Base-by-base conservation (phyloP, 92 coral and sea anemone genomes). In the Zoanthus sociatus region DNA sequence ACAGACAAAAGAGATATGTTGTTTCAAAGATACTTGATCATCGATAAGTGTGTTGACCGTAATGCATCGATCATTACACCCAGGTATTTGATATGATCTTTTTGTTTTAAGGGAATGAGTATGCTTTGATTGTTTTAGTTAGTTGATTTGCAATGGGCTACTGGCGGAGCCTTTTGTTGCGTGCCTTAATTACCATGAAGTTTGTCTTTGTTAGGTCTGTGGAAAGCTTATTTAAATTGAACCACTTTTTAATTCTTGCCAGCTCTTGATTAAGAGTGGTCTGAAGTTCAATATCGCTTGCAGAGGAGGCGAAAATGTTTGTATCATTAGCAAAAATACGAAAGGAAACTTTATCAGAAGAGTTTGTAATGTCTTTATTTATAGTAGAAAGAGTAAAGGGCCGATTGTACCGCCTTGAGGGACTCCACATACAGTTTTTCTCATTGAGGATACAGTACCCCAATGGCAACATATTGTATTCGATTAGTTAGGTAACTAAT, bases 251-350 rank as follows among this genome's bases (percentile, higher is more conserved):
- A 56, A 56, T 56, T 56, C 3, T 56, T 2, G 13, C 63, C 4
- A 47, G 8, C 51, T 56, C 64, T 7, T 56, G 64, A 56, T 56
- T 56, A 1, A 56, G 11, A 7, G 17, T 56, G 17, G 64, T 56
- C 64, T 56, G 64, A 56, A 2, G 64, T 56, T 56, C 64, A 56
- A 56, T 2, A 56, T 13, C 64, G 13, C 15, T 56, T 56, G 64
- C 64, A 56, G 64, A 56, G 64, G 64, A 56, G 64, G 64, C 64
- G 15, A 56, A 56, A 56, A 56, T 56, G 64, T 56, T 56, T 56
- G 64, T 56, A 56, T 56, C 64, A 56, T 56, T 16, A 56, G 64
- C 64, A 56, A 56, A 56, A 7, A 56, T 56, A 2, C 64, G 64
- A 56, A 56, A 56, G 64, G 64, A 56, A 0, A 56, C 64, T 56